These are phyloP conservation scores for Sarcophilus harrisii DNA, from an alignment of 2,797 vertebrate genomes.

Conservation along the genomic window DNA sequence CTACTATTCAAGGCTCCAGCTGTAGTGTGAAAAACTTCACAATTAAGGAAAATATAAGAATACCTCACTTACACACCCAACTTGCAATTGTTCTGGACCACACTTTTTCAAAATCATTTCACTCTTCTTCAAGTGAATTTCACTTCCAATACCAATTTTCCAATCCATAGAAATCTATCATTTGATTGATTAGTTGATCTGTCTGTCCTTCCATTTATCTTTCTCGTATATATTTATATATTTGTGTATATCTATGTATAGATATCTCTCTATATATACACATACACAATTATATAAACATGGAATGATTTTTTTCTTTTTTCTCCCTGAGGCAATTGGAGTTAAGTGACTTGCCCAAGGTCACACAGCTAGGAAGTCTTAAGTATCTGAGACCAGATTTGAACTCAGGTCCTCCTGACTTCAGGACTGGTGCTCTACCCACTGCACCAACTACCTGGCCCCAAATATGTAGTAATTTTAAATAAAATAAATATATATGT, in stretches of 20 bases:
- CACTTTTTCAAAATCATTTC: not conserved
- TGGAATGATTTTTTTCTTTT: too few relatives aligned
- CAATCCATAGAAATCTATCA: not conserved
- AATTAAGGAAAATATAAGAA: constrained; percentile 27
- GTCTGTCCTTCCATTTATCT: too few relatives aligned
- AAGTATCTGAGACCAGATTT: too few relatives aligned
- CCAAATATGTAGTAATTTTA: not conserved
- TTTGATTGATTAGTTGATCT: too few relatives aligned
- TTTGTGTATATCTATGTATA: not conserved
- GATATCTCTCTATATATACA: not conserved
- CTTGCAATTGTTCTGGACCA: constrained; percentile 25
- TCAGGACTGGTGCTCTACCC: too few relatives aligned
- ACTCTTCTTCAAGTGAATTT: constrained; percentile 18
- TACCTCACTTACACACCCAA: constrained; percentile 10
- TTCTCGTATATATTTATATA: too few relatives aligned
- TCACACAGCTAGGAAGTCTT: too few relatives aligned
- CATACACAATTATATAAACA: not conserved
- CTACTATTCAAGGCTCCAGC: not conserved
- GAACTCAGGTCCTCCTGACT: too few relatives aligned
- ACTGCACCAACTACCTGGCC: too few relatives aligned
- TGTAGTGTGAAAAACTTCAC: constrained; percentile 33
- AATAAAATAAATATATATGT: not conserved
- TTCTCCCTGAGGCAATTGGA: too few relatives aligned
- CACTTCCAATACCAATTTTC: not conserved
- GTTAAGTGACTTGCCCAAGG: too few relatives aligned